Evolutionary conservation across 2,113 vertebrate genomes (phyloP).

Genomic region (Mixornis gularis): DNA sequence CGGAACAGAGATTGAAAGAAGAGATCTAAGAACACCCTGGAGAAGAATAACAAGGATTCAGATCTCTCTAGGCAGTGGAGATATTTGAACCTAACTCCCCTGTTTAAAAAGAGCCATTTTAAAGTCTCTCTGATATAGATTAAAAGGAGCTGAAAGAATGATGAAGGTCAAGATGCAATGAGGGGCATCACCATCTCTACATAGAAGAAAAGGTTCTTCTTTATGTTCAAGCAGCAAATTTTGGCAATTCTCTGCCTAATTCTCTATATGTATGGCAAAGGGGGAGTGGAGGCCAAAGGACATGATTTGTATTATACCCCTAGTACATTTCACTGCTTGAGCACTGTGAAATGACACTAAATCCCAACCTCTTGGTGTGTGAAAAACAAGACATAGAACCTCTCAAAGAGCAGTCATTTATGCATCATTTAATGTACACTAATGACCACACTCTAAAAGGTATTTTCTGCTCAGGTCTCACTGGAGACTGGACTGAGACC

Average conservation of each 20-base stretch:
- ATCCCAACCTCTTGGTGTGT: neutral
- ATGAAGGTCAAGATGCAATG: neutral
- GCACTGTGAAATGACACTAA: neutral
- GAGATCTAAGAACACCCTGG: neutral
- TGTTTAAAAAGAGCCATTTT: constrained; percentile 10
- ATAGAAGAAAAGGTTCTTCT: neutral
- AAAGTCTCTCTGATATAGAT: neutral
- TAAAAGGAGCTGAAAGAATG: neutral
- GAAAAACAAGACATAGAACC: neutral
- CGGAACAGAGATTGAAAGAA: neutral
- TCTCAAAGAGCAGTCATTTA: neutral
- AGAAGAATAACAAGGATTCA: constrained; percentile 23
- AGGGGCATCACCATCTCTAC: neutral
- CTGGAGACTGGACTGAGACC: neutral
- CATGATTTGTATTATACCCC: neutral
- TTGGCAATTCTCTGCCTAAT: neutral
- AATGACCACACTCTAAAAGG: neutral
- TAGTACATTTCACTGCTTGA: neutral
- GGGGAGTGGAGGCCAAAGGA: neutral
- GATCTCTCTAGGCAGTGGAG: neutral
- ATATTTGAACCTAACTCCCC: neutral
- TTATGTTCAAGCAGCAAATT: neutral
- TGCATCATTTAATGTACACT: neutral
- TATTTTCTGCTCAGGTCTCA: neutral
- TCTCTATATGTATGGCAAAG: neutral